Evolutionary conservation across 2,113 vertebrate species (phyloP).

Genomic region (Balaeniceps rex): DNA sequence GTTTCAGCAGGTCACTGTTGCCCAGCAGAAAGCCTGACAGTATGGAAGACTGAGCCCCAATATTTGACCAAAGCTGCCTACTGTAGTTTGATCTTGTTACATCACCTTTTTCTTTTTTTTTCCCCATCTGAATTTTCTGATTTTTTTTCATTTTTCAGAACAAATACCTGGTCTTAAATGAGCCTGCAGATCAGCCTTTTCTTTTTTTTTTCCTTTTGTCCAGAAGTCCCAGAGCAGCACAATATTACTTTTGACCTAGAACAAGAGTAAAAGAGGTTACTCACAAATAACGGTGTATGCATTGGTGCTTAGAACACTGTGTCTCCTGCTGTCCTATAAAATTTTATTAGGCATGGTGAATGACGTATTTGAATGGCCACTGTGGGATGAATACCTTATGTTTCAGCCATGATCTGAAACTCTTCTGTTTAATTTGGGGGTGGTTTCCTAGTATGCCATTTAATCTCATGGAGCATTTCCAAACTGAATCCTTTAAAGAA

Average conservation of each 20-base stretch:
- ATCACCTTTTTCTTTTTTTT: neutral
- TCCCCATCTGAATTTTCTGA: neutral
- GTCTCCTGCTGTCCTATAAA: conserved; percentile 6
- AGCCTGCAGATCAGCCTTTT: neutral
- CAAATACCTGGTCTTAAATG: neutral
- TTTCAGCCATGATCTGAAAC: neutral
- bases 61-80: neutral
- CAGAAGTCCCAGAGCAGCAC: neutral
- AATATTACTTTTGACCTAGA: neutral
- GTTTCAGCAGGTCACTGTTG: neutral
- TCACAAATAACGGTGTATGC: neutral
- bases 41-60: neutral
- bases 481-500: neutral
- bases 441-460: neutral
- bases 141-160: neutral
- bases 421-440: neutral
- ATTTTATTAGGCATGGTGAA: conserved; percentile 20
- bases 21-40: neutral
- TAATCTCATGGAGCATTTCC: neutral
- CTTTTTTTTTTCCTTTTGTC: neutral
- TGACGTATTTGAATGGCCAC: neutral
- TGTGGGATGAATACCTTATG: conserved; percentile 33
- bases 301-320: neutral
- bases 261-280: neutral
- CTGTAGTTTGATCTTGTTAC: neutral